A percentile compares a stretch with the other conserved stretches of the same genome.
Conservation (phyloP, 2,113 vertebrate species). For the Misgurnus anguillicaudatus region DNA sequence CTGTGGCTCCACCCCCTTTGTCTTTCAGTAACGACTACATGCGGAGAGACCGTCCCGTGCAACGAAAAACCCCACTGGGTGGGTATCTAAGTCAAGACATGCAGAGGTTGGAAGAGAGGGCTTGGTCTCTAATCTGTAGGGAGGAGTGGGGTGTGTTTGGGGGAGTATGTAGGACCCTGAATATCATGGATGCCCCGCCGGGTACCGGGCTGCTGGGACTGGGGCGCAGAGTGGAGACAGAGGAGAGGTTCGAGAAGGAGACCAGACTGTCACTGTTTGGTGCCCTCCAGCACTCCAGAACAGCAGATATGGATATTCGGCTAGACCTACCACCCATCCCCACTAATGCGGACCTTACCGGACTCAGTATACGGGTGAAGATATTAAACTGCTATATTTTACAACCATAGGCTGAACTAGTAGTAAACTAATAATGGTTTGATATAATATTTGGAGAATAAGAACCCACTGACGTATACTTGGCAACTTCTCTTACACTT, state of each 20-base stretch:
- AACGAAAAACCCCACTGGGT: constrained; percentile 77
- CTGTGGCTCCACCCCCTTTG: constrained; percentile 75
- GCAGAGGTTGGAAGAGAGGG: constrained; percentile 81
- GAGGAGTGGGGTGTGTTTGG: constrained; percentile 81
- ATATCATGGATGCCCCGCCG: constrained; percentile 85
- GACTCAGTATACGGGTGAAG: constrained; percentile 87
- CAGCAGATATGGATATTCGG: constrained; percentile 88
- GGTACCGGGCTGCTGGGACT: constrained; percentile 83
- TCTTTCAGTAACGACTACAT: constrained; percentile 84
- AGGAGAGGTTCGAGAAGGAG: constrained; percentile 88
- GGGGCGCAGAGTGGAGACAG: constrained; percentile 63
- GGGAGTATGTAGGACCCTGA: constrained; percentile 74
- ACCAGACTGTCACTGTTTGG: constrained; percentile 89
- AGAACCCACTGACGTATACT: too few species aligned
- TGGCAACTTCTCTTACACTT: too few species aligned
- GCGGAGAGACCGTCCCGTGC: constrained; percentile 77
- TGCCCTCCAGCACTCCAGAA: constrained; percentile 88
- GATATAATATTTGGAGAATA: too few species aligned
- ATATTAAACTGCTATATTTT: neutral
- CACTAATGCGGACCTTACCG: constrained; percentile 87
- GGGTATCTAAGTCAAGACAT: constrained; percentile 87
- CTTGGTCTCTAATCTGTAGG: constrained; percentile 76
- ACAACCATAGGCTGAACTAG: neutral
- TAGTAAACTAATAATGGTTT: too few species aligned
- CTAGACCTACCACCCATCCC: constrained; percentile 90